Percentiles rank a stretch among this genome's conserved stretches.
Conservation (phyloP, 2,797 vertebrate genomes). For the Helostoma temminkii region DNA sequence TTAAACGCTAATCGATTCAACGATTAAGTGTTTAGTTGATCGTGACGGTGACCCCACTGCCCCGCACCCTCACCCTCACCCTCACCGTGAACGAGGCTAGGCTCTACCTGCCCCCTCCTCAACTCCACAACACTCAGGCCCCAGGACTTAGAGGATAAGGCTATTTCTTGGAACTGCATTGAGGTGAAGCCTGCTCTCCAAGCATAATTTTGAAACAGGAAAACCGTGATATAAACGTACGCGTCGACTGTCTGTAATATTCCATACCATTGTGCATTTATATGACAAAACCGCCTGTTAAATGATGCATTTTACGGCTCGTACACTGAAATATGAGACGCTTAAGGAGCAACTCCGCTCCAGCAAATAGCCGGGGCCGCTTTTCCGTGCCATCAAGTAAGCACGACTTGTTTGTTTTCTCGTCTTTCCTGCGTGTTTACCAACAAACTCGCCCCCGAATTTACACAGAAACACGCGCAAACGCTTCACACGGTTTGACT, state of each 20-base stretch:
- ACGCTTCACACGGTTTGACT: rapidly evolving
- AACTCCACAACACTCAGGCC: slow-evolving; percentile 52
- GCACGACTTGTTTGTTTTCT: slow-evolving; percentile 56
- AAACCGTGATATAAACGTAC: rapidly evolving
- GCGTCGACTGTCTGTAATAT: rapidly evolving
- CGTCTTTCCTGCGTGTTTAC: slow-evolving; percentile 23
- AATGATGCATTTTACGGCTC: rapidly evolving
- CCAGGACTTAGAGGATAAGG: slow-evolving; percentile 19
- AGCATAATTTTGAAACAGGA: slow-evolving; percentile 34
- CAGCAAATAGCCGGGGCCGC: slow-evolving; percentile 70
- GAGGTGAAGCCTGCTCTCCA: slow-evolving; percentile 23
- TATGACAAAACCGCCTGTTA: rapidly evolving
- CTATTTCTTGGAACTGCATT: slow-evolving; percentile 47
- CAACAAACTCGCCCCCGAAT: slow-evolving; percentile 14
- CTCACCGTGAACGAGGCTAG: not conserved
- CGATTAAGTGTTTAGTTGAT: too few relatives aligned
- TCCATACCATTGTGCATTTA: rapidly evolving
- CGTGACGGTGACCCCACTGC: not conserved
- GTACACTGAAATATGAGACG: slow-evolving; percentile 3
- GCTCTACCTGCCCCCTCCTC: slow-evolving; percentile 5
- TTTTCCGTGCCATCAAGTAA: slow-evolving; percentile 58
- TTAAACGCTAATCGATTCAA: rapidly evolving
- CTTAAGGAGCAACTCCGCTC: slow-evolving; percentile 30
- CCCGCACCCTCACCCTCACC: not conserved
- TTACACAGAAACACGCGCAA: not conserved